A percentile compares a stretch with the other conserved stretches of the same genome.
These are phyloP conservation scores for Spheniscus mendiculus DNA, from an alignment of 2,113 vertebrate genomes.

Conservation along the genomic window DNA sequence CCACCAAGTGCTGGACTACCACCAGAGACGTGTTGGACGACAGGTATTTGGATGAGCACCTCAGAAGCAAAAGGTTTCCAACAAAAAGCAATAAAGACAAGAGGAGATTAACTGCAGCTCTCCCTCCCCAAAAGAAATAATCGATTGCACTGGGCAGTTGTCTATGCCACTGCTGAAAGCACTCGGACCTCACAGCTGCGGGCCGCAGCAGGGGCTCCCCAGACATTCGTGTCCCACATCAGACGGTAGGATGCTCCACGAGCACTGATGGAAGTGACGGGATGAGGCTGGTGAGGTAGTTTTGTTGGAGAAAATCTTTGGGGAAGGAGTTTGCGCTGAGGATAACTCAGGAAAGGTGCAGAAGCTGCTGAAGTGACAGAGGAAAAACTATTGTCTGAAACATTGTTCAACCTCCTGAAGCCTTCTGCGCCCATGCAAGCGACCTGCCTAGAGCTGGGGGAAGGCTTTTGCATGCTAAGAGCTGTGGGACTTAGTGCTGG, in stretches of 20 bases:
- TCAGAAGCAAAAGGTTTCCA: not conserved
- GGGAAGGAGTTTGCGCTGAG: not conserved
- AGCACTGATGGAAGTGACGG: fast-evolving
- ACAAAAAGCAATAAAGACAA: not conserved
- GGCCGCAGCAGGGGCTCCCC: not conserved
- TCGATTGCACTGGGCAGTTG: not conserved
- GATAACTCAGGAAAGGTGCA: not conserved
- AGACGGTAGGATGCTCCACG: not conserved
- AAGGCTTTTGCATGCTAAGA: not conserved
- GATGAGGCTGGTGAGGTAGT: not conserved
- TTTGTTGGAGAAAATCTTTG: not conserved
- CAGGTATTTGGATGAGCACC: not conserved
- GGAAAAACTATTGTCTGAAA: not conserved
- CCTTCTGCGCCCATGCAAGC: not conserved
- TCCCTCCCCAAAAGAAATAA: not conserved
- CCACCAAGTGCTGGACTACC: not conserved
- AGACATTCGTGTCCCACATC: fast-evolving
- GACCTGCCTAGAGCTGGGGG: not conserved
- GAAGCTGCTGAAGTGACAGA: not conserved
- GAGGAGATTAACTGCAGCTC: slow-evolving; percentile 1
- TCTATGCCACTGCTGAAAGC: not conserved
- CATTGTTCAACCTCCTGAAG: not conserved
- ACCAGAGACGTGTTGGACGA: not conserved
- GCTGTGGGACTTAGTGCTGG: not conserved
- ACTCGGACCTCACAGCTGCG: not conserved